A percentile compares a stretch with the other conserved stretches of the same genome.
Conservation (phyloP, 2,888 invertebrate species). For the Nysson spinosus region DNA sequence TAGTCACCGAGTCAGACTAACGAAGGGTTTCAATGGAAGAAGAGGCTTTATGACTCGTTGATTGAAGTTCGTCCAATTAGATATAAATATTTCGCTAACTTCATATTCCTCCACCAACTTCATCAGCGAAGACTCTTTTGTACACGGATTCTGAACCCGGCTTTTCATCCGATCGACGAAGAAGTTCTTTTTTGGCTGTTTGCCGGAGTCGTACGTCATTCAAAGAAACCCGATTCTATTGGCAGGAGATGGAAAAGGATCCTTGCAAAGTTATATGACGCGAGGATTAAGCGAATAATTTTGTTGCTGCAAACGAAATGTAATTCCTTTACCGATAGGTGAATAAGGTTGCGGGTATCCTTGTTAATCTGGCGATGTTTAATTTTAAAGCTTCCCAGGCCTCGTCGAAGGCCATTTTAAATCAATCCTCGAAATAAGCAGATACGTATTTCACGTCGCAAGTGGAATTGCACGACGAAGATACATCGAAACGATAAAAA, state of each 20-base stretch:
- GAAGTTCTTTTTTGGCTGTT: slow-evolving; percentile 16
- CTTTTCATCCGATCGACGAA: slow-evolving; percentile 9
- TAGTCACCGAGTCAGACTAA: slow-evolving; percentile 41
- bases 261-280: slow-evolving; percentile 2
- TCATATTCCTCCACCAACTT: slow-evolving; percentile 3
- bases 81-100: slow-evolving; percentile 36
- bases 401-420: slow-evolving; percentile 31
- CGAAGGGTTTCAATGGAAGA: slow-evolving; percentile 13
- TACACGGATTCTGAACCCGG: background rate
- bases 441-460: slow-evolving; percentile 23
- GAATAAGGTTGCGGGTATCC: slow-evolving; percentile 4
- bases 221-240: slow-evolving; percentile 34
- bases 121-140: slow-evolving; percentile 22
- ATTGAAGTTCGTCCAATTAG: slow-evolving; percentile 26
- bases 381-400: slow-evolving; percentile 39
- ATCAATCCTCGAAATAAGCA: slow-evolving; percentile 32
- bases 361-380: slow-evolving; percentile 50
- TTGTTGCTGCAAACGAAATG: slow-evolving; percentile 49
- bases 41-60: slow-evolving; percentile 23
- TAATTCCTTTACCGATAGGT: slow-evolving; percentile 36
- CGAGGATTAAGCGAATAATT: slow-evolving; percentile 41
- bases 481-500: slow-evolving; percentile 31
- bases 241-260: slow-evolving; percentile 11
- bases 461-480: slow-evolving; percentile 39
- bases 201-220: slow-evolving; percentile 45